Evolutionary conservation across 2,888 invertebrate species (phyloP).

Genomic region (Drosophila demipolita): DNA sequence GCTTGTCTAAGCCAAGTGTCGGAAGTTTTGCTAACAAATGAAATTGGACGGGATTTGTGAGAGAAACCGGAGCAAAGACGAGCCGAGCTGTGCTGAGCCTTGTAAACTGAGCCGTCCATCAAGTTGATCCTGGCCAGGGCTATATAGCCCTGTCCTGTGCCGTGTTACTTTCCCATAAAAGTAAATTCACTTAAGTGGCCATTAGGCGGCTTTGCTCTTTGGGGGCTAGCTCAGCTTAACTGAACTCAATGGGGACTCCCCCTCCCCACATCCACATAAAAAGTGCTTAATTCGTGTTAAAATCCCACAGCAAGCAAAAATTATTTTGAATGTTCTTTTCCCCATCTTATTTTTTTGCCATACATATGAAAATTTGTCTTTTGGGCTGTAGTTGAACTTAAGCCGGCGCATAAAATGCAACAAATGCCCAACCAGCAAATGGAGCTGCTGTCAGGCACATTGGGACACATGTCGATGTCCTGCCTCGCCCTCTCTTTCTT

Average conservation of each 20-base stretch:
- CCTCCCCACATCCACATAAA: slow-evolving; percentile 49
- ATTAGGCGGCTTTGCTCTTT: slow-evolving; percentile 63
- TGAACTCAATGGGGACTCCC: slow-evolving; percentile 14
- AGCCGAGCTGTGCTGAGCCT: neutral
- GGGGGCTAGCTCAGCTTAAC: slow-evolving; percentile 38
- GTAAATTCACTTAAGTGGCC: slow-evolving; percentile 75
- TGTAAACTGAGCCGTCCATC: slow-evolving; percentile 44
- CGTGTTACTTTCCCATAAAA: slow-evolving; percentile 53
- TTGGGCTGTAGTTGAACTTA: slow-evolving; percentile 37
- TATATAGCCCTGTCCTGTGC: slow-evolving; percentile 3
- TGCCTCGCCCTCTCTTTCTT: slow-evolving; percentile 6
- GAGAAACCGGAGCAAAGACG: neutral
- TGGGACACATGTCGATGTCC: slow-evolving; percentile 70
- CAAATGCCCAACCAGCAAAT: slow-evolving; percentile 22
- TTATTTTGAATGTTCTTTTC: slow-evolving; percentile 61
- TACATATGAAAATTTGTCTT: slow-evolving; percentile 69
- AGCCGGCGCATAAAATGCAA: slow-evolving; percentile 69
- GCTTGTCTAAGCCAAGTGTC: slow-evolving; percentile 56
- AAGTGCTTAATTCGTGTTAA: slow-evolving; percentile 69
- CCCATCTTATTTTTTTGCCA: slow-evolving; percentile 19
- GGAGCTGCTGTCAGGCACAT: slow-evolving; percentile 63
- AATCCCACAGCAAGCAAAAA: slow-evolving; percentile 32
- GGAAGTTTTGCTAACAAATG: slow-evolving; percentile 62
- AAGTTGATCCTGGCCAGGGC: slow-evolving; percentile 47
- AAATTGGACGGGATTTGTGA: slow-evolving; percentile 67